phyloP scores from a whole-genome alignment of 2,797 vertebrate species.

The Lutjanus argentimaculatus region DNA sequence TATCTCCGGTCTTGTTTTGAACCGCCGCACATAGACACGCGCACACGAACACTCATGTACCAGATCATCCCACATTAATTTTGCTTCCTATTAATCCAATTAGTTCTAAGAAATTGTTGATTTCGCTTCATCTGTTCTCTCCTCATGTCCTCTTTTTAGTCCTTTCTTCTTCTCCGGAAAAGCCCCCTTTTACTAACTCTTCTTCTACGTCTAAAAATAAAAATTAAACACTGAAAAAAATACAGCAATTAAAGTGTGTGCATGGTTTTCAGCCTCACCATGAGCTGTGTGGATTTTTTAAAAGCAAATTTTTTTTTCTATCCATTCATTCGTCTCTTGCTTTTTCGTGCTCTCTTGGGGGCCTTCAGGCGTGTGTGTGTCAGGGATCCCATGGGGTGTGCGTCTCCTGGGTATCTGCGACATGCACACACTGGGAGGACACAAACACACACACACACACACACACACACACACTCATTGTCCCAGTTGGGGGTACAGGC shows the following conservation, averaged over 20 bases:
- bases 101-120: constrained; percentile 57
- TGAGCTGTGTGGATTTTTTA: constrained; percentile 1
- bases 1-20: constrained; percentile 7
- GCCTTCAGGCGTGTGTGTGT: constrained; percentile 57
- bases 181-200: neutral
- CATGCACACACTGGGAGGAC: constrained; percentile 48
- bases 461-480: constrained; percentile 37
- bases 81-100: constrained; percentile 68
- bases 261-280: constrained; percentile 1
- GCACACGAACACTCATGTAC: constrained; percentile 20
- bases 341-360: constrained; percentile 11
- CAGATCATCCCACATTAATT: constrained; percentile 61
- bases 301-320: constrained; percentile 29
- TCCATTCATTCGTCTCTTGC: constrained; percentile 21
- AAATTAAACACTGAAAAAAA: constrained; percentile 3
- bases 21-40: constrained; percentile 21
- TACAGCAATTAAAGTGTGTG: constrained; percentile 20
- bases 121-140: constrained; percentile 38
- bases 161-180: neutral
- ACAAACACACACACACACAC: constrained; percentile 32
- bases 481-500: constrained; percentile 60
- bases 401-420: constrained; percentile 51
- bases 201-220: neutral
- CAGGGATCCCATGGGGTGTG: constrained; percentile 49
- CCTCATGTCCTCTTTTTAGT: constrained; percentile 19